Conservation (phyloP, 2,797 vertebrate species). For the Clangula hyemalis region DNA sequence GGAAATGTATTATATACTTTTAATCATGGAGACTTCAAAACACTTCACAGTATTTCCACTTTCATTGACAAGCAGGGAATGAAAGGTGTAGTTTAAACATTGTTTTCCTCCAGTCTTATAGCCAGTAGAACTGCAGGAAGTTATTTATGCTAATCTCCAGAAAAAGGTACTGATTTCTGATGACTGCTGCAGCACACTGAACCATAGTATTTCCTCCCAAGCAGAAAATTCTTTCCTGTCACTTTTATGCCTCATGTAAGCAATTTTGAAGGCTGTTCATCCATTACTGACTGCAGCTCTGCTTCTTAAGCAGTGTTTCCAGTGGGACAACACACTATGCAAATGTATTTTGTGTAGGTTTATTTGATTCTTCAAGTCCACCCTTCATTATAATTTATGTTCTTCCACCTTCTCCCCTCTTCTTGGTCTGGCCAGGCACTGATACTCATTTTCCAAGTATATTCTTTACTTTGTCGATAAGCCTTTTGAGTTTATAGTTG, state of each 20-base stretch:
- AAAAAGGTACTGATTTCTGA: neutral
- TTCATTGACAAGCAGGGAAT: neutral
- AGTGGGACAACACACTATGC: neutral
- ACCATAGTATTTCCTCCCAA: constrained; percentile 13
- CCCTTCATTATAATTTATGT: neutral
- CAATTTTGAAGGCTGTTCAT: constrained; percentile 11
- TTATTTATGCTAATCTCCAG: constrained; percentile 3
- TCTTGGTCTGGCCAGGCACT: neutral
- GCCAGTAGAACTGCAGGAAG: neutral
- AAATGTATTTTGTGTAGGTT: neutral
- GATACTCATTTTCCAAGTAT: neutral
- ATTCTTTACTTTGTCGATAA: neutral
- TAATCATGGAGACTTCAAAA: constrained; percentile 1
- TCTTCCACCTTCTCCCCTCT: neutral
- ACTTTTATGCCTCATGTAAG: constrained; percentile 10
- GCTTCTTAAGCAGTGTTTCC: neutral
- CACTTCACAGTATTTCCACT: neutral
- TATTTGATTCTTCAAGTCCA: neutral
- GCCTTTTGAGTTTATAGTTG: neutral
- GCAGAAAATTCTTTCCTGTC: constrained; percentile 34
- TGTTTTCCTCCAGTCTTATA: neutral
- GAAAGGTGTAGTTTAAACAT: constrained; percentile 14
- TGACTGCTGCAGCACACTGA: neutral
- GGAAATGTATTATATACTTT: constrained; percentile 8
- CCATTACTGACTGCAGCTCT: neutral